These are phyloP conservation scores for Melolontha melolontha DNA, from an alignment of 2,888 invertebrate species.

Conservation along the genomic window DNA sequence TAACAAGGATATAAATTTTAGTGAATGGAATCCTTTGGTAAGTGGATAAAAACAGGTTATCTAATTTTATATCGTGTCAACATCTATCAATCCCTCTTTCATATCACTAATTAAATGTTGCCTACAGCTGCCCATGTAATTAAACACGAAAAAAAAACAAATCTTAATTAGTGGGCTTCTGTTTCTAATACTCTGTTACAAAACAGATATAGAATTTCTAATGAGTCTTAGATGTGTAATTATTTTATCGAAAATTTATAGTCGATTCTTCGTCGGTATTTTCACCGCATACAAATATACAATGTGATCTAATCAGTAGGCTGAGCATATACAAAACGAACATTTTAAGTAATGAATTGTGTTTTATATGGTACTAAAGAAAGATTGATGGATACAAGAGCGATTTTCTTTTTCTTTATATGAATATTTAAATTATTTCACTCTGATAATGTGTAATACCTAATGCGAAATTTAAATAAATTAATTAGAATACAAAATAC, in stretches of 20 bases:
- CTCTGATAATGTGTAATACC: no score
- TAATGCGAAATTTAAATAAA: no score
- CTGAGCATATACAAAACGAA: no score
- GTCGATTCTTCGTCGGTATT: not conserved
- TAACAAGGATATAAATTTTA: no score
- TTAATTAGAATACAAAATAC: no score
- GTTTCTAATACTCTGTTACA: constrained; percentile 2
- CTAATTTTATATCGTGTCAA: not conserved
- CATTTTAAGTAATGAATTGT: no score
- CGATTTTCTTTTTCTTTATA: not conserved
- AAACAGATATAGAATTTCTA: constrained; percentile 5
- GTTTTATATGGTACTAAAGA: no score
- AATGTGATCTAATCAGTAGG: not conserved
- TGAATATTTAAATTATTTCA: no score
- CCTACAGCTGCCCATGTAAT: not conserved
- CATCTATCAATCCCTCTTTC: constrained; percentile 1
- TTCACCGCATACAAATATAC: not conserved
- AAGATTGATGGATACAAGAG: constrained; percentile 5
- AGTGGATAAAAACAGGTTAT: no score
- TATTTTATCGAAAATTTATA: constrained; percentile 14
- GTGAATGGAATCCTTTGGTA: no score
- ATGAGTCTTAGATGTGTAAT: not conserved
- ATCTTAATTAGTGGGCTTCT: constrained; percentile 7
- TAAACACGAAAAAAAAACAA: constrained; percentile 1
- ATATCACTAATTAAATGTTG: not conserved